Base-by-base conservation (phyloP, 37 sponge, comb jelly and placozoan genomes). In the Spongia lamella region DNA sequence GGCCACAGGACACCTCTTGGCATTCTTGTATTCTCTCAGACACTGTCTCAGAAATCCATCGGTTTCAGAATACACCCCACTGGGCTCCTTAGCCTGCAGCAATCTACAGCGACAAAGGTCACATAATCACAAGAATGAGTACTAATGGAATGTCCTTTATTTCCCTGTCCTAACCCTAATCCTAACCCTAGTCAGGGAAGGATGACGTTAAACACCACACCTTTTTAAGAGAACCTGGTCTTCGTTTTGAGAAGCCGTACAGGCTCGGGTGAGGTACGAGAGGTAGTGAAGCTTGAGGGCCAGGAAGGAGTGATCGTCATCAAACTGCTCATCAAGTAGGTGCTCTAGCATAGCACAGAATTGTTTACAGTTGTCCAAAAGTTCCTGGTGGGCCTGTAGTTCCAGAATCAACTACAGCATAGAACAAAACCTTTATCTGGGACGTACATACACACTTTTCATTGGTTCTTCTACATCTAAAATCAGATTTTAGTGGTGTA, bases 271-370 rank as follows among this genome's bases (percentile, higher is more conserved):
- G 7, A 83, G 24, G 63, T 38, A 89, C 21, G 57, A 47, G 31
- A 89, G 35, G 49, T 74, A 79, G 53, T 89, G 76, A 9, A 67
- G 33, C 60, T 84, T 89, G 33, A 89, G 56, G 11, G 90, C 35
- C 24, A 70, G 33, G 1, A 21, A 21, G 7, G 82, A 84, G 14
- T 72, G 70, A 25, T 53, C 65, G 26, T 88, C 68, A n/a, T 63
- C 39, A 14, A 70, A 47, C 32, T 65, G 37, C 25, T 68, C 58
- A 4, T 53, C 38, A 0, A 49, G 17, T 9, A 88, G 14, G 17
- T 34, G 11, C 38, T 72, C 60, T 19, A 88, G 70, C 19, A 76
- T 61, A 0, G 38, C 56, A 1, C 43, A 39, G 4, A 87, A 56
- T 0, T 63, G 32, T 19, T 51, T 22, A 62, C 63, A 58, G 50